Evolutionary conservation across 2,113 vertebrate genomes (phyloP).

Genomic region (Aptenodytes forsteri): DNA sequence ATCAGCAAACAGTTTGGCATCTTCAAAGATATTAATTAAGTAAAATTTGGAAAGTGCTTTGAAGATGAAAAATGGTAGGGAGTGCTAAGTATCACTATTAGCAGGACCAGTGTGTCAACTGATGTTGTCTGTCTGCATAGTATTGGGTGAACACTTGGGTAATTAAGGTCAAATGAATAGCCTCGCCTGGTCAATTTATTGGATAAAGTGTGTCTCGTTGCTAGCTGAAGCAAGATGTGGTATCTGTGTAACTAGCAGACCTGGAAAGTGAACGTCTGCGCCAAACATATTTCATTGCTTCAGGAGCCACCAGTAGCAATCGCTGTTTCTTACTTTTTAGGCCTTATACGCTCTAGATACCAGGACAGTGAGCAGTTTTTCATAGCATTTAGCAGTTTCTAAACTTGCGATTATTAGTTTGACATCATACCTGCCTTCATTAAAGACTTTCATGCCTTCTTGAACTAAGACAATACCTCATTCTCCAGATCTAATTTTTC

Average conservation of each 20-base stretch:
- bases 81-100: slow-evolving; percentile 67
- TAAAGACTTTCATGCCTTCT: not conserved
- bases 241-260: not conserved
- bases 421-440: not conserved
- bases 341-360: not conserved
- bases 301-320: not conserved
- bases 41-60: slow-evolving; percentile 74
- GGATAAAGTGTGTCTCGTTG: not conserved
- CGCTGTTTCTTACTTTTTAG: not conserved
- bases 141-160: slow-evolving; percentile 61
- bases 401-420: not conserved
- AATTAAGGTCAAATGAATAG: slow-evolving; percentile 57
- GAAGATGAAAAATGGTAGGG: slow-evolving; percentile 63
- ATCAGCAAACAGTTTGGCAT: slow-evolving; percentile 67
- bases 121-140: slow-evolving; percentile 63
- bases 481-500: not conserved
- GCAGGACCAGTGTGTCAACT: slow-evolving; percentile 42
- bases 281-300: not conserved
- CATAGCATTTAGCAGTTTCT: not conserved
- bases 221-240: slow-evolving; percentile 31
- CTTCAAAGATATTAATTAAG: slow-evolving; percentile 71
- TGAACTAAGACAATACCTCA: not conserved
- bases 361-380: not conserved
- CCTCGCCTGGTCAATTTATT: slow-evolving; percentile 35
- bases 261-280: not conserved